Base-by-base conservation (phyloP, 2,797 vertebrate species). In the Pteropus rufus region DNA sequence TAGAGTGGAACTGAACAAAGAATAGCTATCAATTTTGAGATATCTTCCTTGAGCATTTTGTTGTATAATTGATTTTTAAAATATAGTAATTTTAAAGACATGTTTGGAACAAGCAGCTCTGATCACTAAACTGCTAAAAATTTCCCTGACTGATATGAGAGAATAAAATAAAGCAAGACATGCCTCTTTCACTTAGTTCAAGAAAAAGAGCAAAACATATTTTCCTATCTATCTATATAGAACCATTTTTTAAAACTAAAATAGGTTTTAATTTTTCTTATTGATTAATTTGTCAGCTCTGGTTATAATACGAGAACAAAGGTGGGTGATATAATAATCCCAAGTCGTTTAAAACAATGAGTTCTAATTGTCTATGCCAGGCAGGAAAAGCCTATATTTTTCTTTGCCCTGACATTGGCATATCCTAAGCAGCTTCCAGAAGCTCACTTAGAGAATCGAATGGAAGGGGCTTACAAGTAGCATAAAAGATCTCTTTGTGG, bases 31-130 rank as follows among this genome's bases (percentile, higher is more conserved):
- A 83, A 56, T 62, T 93, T 65, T 69, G 36, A 39, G 34, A 34
- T 60, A 18, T 36, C 41, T 80, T 86, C 94, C 39, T 90, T 64
- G 39, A 82, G 49, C n/a, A 83, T 60, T 89, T 80, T 85, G 31
- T 62, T 26, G 82, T 77, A 29, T 41, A 60, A 77, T 21, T 82
- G 54, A 92, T 94, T 94, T 94, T 96, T 60, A 18, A 94, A 96
- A 73, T 82, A 73, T 0, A 79, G 24, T 86, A 70, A 87, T 46
- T 96, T 72, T 54, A 87, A 95, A 92, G 46, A 64, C 23, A 64
- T 1, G 1, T 44, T 94, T 95, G 46, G 23, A 89, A 93, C 49
- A 83, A 93, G 18, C 34, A 54, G 54, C 16, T 69, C 36, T 54
- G 36, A 75, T 79, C 2, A 41, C 34, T 82, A 36, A 75, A 36